Evolutionary conservation across 2,113 vertebrate genomes (phyloP).

Genomic region (Xyliphius kryptos): DNA sequence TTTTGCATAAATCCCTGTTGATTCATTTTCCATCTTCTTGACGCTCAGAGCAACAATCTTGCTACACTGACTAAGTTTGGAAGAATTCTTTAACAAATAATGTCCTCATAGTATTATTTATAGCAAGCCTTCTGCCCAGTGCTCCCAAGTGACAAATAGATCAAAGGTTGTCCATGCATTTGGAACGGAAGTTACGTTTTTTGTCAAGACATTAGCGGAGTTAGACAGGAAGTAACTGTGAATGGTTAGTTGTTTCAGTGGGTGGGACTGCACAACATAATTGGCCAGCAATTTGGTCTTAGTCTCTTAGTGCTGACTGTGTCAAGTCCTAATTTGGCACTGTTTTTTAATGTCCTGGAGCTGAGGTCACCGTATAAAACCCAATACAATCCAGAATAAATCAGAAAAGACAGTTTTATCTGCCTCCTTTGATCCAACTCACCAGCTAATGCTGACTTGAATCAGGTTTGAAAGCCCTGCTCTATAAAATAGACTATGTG

Average conservation of each 20-base stretch:
- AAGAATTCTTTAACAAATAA: background rate
- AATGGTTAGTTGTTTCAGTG: constrained; percentile 25
- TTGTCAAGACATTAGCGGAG: constrained; percentile 16
- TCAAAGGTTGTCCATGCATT: constrained; percentile 7
- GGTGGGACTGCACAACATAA: constrained; percentile 16
- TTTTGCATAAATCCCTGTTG: no score
- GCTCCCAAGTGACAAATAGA: background rate
- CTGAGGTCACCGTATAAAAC: constrained; percentile 17
- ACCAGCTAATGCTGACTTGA: background rate
- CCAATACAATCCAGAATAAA: background rate
- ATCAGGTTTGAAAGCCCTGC: background rate
- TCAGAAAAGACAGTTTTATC: background rate
- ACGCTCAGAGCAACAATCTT: no score
- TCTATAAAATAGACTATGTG: background rate
- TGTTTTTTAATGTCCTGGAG: constrained; percentile 13
- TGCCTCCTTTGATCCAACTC: background rate
- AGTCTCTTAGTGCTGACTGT: background rate
- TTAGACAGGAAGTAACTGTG: constrained; percentile 21
- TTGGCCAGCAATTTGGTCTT: constrained; percentile 7
- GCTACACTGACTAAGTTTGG: no score
- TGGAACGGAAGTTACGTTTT: constrained; percentile 9
- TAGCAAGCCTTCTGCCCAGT: background rate
- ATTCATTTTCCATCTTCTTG: no score
- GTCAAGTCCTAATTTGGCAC: background rate
- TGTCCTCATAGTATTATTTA: constrained; percentile 6